Evolutionary conservation across 2,888 invertebrate species (phyloP).

Genomic region (Chirona hameri): DNA sequence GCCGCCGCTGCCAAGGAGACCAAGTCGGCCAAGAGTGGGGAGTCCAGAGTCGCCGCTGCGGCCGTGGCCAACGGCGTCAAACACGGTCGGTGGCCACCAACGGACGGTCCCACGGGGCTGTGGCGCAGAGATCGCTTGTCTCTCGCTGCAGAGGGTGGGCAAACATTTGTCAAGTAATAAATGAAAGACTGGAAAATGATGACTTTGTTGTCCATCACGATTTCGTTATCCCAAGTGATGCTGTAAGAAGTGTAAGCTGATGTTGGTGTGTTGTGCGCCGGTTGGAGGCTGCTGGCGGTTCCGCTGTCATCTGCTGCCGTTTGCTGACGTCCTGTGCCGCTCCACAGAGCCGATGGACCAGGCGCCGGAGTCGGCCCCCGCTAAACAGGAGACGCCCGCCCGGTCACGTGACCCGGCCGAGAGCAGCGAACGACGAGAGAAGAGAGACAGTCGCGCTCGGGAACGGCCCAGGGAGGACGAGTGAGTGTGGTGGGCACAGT

Average conservation of each 20-base stretch:
- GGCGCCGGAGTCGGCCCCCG: neutral
- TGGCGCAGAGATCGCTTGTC: too few species aligned
- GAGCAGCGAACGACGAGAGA: neutral
- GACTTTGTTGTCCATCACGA: too few species aligned
- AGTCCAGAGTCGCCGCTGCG: neutral
- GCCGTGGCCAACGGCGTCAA: neutral
- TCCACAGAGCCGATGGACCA: neutral
- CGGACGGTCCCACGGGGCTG: neutral
- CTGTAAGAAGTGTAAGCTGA: neutral
- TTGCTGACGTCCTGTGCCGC: too few species aligned
- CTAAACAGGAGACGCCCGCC: neutral
- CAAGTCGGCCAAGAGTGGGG: neutral
- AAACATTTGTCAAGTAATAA: neutral
- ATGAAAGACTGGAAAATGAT: neutral
- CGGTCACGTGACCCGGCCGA: neutral
- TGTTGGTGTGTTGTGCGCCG: neutral
- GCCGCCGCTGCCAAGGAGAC: neutral
- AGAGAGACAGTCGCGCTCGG: neutral
- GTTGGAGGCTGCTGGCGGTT: neutral
- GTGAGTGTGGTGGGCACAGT: neutral
- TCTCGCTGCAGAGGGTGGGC: too few species aligned
- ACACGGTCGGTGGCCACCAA: neutral
- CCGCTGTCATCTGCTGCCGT: neutral
- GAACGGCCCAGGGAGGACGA: neutral
- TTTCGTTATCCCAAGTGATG: too few species aligned